Evolutionary conservation across 2,797 vertebrate genomes (phyloP).

Genomic region (Eremophila alpestris): DNA sequence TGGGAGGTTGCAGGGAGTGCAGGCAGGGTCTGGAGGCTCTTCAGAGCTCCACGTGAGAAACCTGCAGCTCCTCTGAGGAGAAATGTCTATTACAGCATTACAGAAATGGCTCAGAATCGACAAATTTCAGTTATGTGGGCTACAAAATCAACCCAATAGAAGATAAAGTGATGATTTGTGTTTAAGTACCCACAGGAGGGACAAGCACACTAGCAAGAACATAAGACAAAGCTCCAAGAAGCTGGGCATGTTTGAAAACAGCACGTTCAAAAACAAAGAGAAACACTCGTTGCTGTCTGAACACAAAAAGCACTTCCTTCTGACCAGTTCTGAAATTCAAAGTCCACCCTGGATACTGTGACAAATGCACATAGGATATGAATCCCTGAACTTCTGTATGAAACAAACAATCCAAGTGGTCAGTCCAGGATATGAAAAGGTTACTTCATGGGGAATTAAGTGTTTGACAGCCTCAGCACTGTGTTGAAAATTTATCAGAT

Average conservation of each 20-base stretch:
- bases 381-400: background rate
- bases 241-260: background rate
- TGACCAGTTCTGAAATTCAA: background rate
- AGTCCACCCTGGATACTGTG: background rate
- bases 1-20: accelerated
- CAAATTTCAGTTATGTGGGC: background rate
- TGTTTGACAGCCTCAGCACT: background rate
- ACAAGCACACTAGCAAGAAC: background rate
- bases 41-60: accelerated
- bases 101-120: background rate
- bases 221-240: background rate
- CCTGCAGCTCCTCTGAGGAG: background rate
- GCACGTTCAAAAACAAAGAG: background rate
- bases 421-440: background rate
- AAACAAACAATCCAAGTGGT: background rate
- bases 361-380: accelerated
- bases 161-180: background rate
- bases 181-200: background rate
- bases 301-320: background rate
- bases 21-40: background rate
- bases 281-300: background rate
- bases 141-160: background rate
- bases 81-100: background rate
- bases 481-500: background rate
- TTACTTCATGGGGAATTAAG: accelerated